Evolutionary conservation across 2,113 vertebrate genomes (phyloP).

Genomic region (Psephotus haematonotus): DNA sequence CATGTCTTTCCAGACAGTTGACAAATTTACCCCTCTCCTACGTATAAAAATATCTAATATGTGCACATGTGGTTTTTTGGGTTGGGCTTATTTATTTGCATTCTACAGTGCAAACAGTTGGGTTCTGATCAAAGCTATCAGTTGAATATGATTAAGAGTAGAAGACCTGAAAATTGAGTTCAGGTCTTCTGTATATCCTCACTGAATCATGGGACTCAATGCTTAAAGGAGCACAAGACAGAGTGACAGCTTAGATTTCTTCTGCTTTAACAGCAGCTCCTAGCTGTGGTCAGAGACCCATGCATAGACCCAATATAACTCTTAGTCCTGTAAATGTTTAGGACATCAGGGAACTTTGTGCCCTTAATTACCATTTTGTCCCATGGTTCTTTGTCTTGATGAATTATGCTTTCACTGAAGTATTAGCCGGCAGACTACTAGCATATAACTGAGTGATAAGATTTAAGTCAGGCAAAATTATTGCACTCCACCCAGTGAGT

Average conservation of each 20-base stretch:
- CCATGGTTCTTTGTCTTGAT: not conserved
- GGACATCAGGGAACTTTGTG: not conserved
- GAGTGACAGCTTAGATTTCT: not conserved
- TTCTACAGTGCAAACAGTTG: not conserved
- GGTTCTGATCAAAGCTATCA: not conserved
- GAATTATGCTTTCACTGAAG: not conserved
- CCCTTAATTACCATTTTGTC: not conserved
- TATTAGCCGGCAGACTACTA: not conserved
- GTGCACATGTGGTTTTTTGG: not conserved
- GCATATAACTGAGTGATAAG: not conserved
- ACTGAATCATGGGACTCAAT: not conserved
- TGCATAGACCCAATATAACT: not conserved
- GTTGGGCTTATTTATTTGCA: not conserved
- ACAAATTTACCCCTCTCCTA: not conserved
- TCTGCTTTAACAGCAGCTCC: not conserved
- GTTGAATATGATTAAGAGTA: not conserved
- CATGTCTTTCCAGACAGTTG: not conserved
- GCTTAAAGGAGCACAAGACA: not conserved
- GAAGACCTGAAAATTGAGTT: not conserved
- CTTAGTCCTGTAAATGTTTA: not conserved
- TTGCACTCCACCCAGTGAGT: slow-evolving; percentile 16
- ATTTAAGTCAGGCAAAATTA: slow-evolving; percentile 17
- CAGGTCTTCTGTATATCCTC: not conserved
- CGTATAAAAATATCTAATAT: not conserved
- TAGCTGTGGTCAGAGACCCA: not conserved